Percentiles rank a stretch among this genome's conserved stretches.
These are phyloP conservation scores for Cyrtonyx montezumae DNA, from an alignment of 2,113 vertebrate species.

Conservation along the genomic window DNA sequence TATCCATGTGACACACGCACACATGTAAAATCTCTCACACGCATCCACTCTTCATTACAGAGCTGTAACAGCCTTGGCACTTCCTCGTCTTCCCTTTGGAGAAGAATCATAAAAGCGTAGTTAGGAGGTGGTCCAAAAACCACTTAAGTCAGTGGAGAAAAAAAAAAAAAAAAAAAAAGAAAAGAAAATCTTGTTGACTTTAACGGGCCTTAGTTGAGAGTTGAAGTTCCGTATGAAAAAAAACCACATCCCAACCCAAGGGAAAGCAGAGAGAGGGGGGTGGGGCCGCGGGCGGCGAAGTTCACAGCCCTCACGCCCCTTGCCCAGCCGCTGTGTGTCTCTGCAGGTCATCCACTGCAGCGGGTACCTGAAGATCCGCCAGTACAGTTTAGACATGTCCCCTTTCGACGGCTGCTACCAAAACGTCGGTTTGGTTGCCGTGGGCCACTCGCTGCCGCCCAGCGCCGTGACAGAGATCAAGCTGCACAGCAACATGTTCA, in stretches of 20 bases:
- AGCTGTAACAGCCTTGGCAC: slow-evolving; percentile 29
- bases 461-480: slow-evolving; percentile 98
- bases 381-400: slow-evolving; percentile 97
- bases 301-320: not conserved
- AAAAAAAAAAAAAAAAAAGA: not conserved
- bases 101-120: slow-evolving; percentile 5
- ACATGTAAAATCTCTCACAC: not conserved
- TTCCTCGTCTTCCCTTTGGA: not conserved
- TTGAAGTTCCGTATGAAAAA: not conserved
- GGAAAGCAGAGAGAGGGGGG: not conserved
- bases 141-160: slow-evolving; percentile 6
- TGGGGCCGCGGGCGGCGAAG: not conserved
- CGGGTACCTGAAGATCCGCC: slow-evolving; percentile 96
- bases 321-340: not conserved
- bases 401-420: slow-evolving; percentile 98
- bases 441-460: slow-evolving; percentile 94
- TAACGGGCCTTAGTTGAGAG: not conserved
- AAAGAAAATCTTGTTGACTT: not conserved
- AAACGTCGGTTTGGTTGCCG: slow-evolving; percentile 97
- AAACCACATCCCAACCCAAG: rapidly evolving
- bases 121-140: slow-evolving; percentile 39
- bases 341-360: slow-evolving; percentile 96
- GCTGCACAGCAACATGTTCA: slow-evolving; percentile 98
- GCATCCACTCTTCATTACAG: slow-evolving; percentile 19
- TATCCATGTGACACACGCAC: not conserved